Base-by-base conservation (phyloP, 2,888 invertebrate genomes). In the Dasypolia templi region DNA sequence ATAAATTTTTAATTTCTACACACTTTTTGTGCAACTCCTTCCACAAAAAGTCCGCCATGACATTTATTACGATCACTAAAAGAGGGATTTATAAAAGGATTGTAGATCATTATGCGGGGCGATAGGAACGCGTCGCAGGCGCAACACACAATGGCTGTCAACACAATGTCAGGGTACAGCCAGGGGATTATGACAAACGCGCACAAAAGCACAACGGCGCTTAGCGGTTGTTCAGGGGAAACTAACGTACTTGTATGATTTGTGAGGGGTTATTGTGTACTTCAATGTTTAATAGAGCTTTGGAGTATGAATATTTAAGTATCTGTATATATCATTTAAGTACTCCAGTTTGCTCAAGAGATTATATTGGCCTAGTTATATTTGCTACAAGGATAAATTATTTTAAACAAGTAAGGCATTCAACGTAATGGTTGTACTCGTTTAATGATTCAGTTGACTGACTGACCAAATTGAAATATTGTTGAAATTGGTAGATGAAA, bases 71-170 rank as follows among this genome's bases (percentile, higher is more conserved):
- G 59, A 77, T 86, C 71, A 71, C 67, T 72, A 75, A 79, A 77
- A 78, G 77, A 74, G 66, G 82, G 66, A 75, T 75, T 84, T 83
- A 86, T 85, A 87, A 82, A 87, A 81, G 80, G 83, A 85, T 86
- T 86, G 87, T 82, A 79, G 83, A 84, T 84, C 85, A 87, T 89
- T 86, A 87, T 77, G 74, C 70, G 81, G 72, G 69, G 87, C 82
- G 90, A 90, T 87, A 87, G 75, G 74, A 89, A 89, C 89, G 77
- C 88, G 73, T 81, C 87, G 89, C 86, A 73, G 67, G 86, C 89
- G 89, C 88, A 85, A 59, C 64, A 70, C 76, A 94, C 93, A 94
- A 94, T 93, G 85, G 86, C 88, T 94, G 95, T 95, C 94, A 94
- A 93, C 95, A 93, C 93, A 91, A 86, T 84, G 86, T 89, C 88